Conservation (phyloP, 2,113 vertebrate genomes). For the Pica pica region DNA sequence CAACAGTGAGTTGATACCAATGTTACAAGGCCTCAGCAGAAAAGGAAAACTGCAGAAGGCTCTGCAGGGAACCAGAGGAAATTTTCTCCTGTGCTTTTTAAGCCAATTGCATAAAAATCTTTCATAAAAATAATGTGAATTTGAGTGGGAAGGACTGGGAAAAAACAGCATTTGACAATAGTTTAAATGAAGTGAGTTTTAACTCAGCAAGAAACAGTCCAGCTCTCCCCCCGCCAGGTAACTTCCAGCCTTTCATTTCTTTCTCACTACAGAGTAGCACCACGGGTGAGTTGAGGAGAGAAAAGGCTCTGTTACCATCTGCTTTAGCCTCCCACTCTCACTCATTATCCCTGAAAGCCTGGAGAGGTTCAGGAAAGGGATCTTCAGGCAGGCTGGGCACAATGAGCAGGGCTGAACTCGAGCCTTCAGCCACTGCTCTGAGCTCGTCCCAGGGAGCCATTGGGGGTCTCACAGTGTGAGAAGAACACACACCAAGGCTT, state of each 20-base stretch:
- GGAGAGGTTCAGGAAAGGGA: background rate
- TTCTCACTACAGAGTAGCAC: background rate
- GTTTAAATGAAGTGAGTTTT: background rate
- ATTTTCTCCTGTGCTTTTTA: background rate
- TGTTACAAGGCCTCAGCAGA: background rate
- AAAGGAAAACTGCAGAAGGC: background rate
- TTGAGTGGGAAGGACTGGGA: background rate
- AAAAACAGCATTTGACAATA: background rate
- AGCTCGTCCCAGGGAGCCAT: rapidly evolving
- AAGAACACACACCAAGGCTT: background rate
- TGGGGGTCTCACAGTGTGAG: background rate
- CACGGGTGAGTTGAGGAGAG: background rate
- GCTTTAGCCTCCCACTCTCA: background rate
- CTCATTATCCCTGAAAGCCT: background rate
- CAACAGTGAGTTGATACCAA: background rate
- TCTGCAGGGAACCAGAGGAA: background rate
- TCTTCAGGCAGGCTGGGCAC: background rate
- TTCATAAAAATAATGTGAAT: background rate
- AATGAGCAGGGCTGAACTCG: background rate
- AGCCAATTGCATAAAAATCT: background rate
- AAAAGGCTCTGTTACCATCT: background rate
- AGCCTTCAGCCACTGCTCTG: background rate
- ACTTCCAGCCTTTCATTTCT: background rate
- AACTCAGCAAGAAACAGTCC: background rate
- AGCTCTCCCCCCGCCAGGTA: background rate